Base-by-base conservation (phyloP, 2,888 invertebrate species). In the Slavum lentiscoides region DNA sequence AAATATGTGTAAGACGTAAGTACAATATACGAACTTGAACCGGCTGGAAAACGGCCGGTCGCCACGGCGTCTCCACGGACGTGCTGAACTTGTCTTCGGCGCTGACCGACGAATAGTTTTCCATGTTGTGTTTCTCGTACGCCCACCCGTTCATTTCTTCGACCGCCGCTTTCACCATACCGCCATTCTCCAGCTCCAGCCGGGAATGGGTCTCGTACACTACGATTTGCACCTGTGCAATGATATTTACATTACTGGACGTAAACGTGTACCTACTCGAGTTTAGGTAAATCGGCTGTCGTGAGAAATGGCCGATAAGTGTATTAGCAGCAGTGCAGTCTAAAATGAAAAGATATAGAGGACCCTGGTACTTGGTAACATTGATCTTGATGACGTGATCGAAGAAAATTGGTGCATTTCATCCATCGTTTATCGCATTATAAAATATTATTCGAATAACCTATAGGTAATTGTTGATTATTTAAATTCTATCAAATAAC, bases 141-240 rank as follows among this genome's bases (percentile, higher is more conserved):
- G 93, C 92, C 83, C 91, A 87, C 69, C 90, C 88, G 85, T 94
- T 94, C 0, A 93, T 91, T 84, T 92, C 91, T 0, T 91, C 89
- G 0, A 93, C 88, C 0, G 91, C 91, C 64, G 90, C 89, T 0
- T 89, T 87, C 23, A 93, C 90, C 90, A 94, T 93, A 39, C 90
- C 91, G 64, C 89, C 88, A 83, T 94, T 94, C 86, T 94, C 94
- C 0, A 91, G 90, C 58, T 90, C 90, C 64, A 94, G 87, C 74
- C 92, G 90, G 0, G 94, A 94, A 87, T 94, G 94, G 0, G 93
- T 94, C 86, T 94, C 93, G 84, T 94, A 94, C 55, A 94, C 86
- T 19, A 94, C 90, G 83, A 94, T 89, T 85, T 94, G 94, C 39
- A 94, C 91, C 91, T 91, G 49, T 11, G 43, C 9, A 19, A 19